Base-by-base conservation (phyloP, 2,113 vertebrate species). In the Cyphomyrus plagiostoma region DNA sequence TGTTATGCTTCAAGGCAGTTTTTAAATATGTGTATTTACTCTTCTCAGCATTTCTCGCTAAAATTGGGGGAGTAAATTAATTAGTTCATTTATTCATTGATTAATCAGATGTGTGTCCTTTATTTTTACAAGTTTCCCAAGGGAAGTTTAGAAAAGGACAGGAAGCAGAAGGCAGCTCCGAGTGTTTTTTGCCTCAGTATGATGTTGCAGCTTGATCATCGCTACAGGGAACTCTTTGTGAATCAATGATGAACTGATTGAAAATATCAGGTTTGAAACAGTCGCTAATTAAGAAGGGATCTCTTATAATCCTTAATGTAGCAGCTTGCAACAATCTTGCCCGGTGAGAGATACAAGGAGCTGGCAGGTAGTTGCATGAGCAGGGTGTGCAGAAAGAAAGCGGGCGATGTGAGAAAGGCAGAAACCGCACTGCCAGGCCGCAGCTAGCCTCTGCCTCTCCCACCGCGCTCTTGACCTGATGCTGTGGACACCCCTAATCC, bases 401-500 rank as follows among this genome's bases (percentile, higher is more conserved):
- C 85, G 21, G 48, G 26, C 52, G 53, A 77, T 1, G 11, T 92
- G 93, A 4, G 91, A 92, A 93, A 85, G 85, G 82, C 77, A 88
- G 87, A 62, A 35, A 23, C 19, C 17, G 74, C n/a, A n/a, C 52
- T 35, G 90, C 58, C 52, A 62, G 50, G 84, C 86, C 13, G 87
- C 91, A 66, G 92, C 91, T 49, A 92, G 92, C 91, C 92, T 93
- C 91, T 93, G 92, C 89, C 91, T 93, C 88, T 93, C 93, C 92
- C 93, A 90, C 83, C 42, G 56, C 45, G 87, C 94, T 94, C 95
- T 95, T 94, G 95, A 95, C 94, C 94, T 88, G 90, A 91, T 4
- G 92, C 89, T 91, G 89, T 88, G 90, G 11, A 46, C 87, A 77
- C 77, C 91, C 90, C 89, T 96, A 96, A 96, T 96, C 96, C 96